Base-by-base conservation (phyloP, 2,888 invertebrate genomes). In the Amblyjoppa fuscipennis region DNA sequence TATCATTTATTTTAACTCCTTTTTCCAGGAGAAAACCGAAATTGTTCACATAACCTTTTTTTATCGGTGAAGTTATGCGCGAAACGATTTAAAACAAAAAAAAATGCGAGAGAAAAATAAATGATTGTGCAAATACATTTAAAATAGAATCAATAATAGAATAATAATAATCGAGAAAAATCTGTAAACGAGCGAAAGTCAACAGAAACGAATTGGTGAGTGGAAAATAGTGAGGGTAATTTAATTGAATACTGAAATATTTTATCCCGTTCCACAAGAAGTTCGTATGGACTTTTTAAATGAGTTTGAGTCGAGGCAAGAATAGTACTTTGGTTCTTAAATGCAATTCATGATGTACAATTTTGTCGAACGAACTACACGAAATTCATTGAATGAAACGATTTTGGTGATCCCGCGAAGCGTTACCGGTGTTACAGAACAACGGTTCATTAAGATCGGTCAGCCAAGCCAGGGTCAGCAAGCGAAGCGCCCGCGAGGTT, bases 401-500 rank as follows among this genome's bases (percentile, higher is more conserved):
- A 85, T 73, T 85, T 75, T 20, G 28, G 20, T 49, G 20, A 79
- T 82, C 59, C 28, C 9, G 20, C 66, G 66, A 71, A 79, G 82
- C 79, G 71, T 85, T 71, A 75, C 74, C 28, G 28, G 25, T 68
- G n/a, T n/a, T n/a, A 70, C 53, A 53, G 38, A 84, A 78, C 66
- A 86, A 86, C 82, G 79, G 82, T 84, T 81, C 79, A 75, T 78
- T 70, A 73, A 79, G 73, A 83, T 75, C 78, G 76, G 66, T 59
- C 79, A 80, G 79, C 45, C 56, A 64, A 81, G 70, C 56, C 82
- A 85, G 76, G 85, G 85, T 85, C 83, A 85, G 73, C 80, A 76
- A 79, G 34, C 34, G 61, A 68, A 83, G 83, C 81, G 16, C 61
- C 13, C 61, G 61, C 61, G 61, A 83, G 79, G 87, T 92, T 93